Percentiles rank a stretch among this genome's conserved stretches.
Conservation (phyloP, 2,888 invertebrate species). For the Conchocele bisecta region DNA sequence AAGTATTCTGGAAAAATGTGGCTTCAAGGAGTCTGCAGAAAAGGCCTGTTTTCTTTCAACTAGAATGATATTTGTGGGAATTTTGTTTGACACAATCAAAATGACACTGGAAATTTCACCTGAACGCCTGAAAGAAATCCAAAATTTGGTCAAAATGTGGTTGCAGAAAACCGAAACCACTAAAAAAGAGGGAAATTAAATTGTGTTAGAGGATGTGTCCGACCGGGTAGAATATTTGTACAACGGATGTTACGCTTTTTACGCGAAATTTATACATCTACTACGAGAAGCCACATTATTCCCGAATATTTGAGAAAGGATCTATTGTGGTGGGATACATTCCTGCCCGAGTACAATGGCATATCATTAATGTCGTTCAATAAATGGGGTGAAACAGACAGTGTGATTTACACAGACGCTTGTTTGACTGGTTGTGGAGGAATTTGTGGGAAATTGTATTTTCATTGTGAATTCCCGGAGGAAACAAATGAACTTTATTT, state of each 20-base stretch:
- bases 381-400: not conserved
- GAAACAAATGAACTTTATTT: not conserved
- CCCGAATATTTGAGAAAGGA: not conserved
- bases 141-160: not conserved
- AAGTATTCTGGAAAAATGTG: not conserved
- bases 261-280: not conserved
- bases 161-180: not conserved
- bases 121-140: not conserved
- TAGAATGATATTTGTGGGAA: slow-evolving; percentile 11
- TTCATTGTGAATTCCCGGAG: not conserved
- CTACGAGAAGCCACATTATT: not conserved
- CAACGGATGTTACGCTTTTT: not conserved
- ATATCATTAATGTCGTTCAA: not conserved
- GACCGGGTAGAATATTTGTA: not conserved
- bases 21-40: not conserved
- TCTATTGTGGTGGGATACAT: not conserved
- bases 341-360: not conserved
- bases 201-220: not conserved
- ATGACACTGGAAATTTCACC: not conserved
- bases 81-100: not conserved
- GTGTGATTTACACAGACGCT: not conserved
- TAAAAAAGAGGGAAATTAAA: not conserved
- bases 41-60: slow-evolving; percentile 12
- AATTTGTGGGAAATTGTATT: not conserved
- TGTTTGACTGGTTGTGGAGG: not conserved